Conservation (phyloP, 2,113 vertebrate genomes). For the Ondatra zibethicus region DNA sequence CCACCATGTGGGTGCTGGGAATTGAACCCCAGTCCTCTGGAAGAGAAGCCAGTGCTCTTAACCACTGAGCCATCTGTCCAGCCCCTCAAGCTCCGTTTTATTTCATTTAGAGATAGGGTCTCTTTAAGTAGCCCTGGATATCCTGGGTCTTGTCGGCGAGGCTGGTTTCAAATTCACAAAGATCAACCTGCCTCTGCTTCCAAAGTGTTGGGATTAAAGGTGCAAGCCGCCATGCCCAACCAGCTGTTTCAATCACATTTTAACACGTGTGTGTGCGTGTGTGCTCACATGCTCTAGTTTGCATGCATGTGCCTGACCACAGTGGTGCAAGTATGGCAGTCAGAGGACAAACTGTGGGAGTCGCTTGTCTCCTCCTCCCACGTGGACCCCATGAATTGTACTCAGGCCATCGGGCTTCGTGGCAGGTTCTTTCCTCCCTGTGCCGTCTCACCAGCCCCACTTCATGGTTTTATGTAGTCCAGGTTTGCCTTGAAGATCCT, state of each 20-base stretch:
- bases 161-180: not conserved
- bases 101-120: not conserved
- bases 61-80: too few species aligned
- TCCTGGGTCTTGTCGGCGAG: not conserved
- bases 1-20: too few species aligned
- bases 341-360: not conserved
- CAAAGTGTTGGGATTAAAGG: not conserved
- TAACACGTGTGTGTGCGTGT: too few species aligned
- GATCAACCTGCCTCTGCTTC: not conserved
- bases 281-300: not conserved
- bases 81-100: too few species aligned
- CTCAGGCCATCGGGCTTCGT: not conserved
- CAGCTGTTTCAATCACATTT: not conserved
- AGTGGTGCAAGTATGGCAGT: not conserved
- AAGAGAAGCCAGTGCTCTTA: too few species aligned
- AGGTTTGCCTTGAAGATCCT: not conserved
- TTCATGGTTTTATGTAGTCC: not conserved
- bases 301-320: not conserved
- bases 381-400: not conserved
- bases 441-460: not conserved
- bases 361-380: too few species aligned
- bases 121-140: not conserved
- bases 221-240: not conserved
- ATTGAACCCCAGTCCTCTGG: too few species aligned
- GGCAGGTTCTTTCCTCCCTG: not conserved